A percentile compares a stretch with the other conserved stretches of the same genome.
Conservation (phyloP, 2,797 vertebrate species). For the Peromyscus attwateri region DNA sequence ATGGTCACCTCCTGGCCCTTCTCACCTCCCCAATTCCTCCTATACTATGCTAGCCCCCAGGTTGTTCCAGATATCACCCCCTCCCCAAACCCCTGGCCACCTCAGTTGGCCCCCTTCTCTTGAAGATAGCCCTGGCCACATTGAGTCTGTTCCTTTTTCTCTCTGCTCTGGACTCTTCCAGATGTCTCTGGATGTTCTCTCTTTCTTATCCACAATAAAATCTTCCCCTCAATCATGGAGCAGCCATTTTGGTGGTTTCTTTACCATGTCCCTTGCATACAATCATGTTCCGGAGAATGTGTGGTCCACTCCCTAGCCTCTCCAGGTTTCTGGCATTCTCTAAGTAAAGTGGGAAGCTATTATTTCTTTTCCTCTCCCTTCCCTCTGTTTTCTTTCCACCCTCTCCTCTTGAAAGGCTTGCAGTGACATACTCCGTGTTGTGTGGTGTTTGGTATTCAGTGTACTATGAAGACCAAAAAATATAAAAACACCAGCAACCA, state of each 20-base stretch:
- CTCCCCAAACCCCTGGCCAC: background rate
- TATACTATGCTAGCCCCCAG: background rate
- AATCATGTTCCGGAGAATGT: background rate
- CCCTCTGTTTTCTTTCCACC: background rate
- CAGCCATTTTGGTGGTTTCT: too few species aligned
- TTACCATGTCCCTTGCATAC: background rate
- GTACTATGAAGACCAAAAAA: constrained; percentile 38
- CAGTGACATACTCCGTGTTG: background rate
- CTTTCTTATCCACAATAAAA: background rate
- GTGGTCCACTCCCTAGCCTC: background rate
- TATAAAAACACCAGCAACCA: constrained; percentile 41
- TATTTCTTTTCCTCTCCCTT: background rate
- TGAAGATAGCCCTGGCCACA: background rate
- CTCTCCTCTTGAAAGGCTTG: background rate
- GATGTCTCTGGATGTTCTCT: background rate
- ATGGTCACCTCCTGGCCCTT: background rate
- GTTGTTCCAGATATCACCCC: too few species aligned
- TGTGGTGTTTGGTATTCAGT: constrained; percentile 7
- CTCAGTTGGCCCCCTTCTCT: background rate
- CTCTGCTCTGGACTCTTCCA: background rate
- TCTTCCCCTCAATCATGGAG: background rate
- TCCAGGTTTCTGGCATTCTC: constrained; percentile 39
- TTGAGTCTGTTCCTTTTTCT: background rate
- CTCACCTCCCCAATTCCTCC: background rate
- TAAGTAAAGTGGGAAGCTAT: constrained; percentile 7